Percentiles rank a stretch among this genome's conserved stretches.
These are phyloP conservation scores for Diprion similis DNA, from an alignment of 1,140 invertebrate species.

Conservation along the genomic window DNA sequence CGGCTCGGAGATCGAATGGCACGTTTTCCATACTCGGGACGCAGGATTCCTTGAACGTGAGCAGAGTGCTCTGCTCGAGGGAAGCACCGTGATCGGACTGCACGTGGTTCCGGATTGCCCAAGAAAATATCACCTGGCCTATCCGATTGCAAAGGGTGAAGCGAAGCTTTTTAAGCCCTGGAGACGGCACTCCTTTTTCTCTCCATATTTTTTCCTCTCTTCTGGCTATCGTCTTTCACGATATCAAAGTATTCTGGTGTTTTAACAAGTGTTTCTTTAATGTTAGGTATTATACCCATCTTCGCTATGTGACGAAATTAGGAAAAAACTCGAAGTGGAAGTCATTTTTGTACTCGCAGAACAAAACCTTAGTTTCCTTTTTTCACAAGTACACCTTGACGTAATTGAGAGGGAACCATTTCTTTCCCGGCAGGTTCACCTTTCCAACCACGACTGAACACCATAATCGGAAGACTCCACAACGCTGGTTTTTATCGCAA, in stretches of 20 bases:
- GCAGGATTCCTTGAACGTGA: slow-evolving; percentile 35
- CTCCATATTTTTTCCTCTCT: too few species aligned
- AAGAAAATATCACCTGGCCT: slow-evolving; percentile 49
- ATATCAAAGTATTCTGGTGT: too few species aligned
- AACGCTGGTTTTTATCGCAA: slow-evolving; percentile 29
- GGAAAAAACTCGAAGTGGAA: too few species aligned
- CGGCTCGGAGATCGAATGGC: slow-evolving; percentile 35
- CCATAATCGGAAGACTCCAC: slow-evolving; percentile 23
- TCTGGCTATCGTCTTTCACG: too few species aligned
- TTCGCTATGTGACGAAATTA: too few species aligned
- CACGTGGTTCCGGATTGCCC: slow-evolving; percentile 52
- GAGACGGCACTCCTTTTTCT: too few species aligned
- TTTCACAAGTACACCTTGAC: too few species aligned
- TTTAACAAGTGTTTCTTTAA: too few species aligned
- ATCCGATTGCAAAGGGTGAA: slow-evolving; percentile 33
- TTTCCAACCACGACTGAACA: slow-evolving; percentile 23
- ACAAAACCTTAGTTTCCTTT: too few species aligned
- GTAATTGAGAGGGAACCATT: too few species aligned
- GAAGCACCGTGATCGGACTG: slow-evolving; percentile 44
- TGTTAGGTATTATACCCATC: too few species aligned
- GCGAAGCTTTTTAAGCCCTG: background rate
- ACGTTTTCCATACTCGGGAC: slow-evolving; percentile 41
- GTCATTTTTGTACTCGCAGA: too few species aligned
- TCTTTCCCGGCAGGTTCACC: slow-evolving; percentile 24
- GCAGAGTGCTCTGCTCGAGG: slow-evolving; percentile 35